Evolutionary conservation across 2,113 vertebrate genomes (phyloP).

Genomic region (Lichenostomus cassidix): DNA sequence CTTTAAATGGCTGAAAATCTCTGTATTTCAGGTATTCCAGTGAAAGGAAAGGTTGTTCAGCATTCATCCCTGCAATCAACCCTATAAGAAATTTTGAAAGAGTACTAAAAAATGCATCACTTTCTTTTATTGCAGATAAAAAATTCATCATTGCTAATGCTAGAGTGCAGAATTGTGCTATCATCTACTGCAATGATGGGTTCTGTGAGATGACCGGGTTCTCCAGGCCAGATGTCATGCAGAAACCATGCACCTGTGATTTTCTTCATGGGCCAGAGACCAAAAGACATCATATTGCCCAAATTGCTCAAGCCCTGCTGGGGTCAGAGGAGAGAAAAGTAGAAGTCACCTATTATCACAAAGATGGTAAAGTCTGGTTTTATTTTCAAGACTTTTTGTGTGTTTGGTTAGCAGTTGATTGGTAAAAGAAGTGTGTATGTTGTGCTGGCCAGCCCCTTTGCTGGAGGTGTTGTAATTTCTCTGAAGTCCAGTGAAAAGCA

Average conservation of each 20-base stretch:
- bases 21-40: neutral
- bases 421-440: neutral
- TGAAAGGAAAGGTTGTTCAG: conserved; percentile 36
- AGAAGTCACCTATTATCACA: conserved; percentile 96
- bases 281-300: conserved; percentile 87
- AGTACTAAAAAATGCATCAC: conserved; percentile 63
- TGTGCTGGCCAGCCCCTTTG: neutral
- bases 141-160: conserved; percentile 99
- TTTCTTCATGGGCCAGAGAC: conserved; percentile 95
- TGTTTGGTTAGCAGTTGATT: neutral
- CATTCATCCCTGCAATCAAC: neutral
- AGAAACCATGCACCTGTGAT: conserved; percentile 96
- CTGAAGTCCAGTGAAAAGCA: neutral
- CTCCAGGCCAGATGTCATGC: conserved; percentile 98
- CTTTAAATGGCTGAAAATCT: neutral
- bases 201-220: conserved; percentile 99
- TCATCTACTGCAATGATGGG: conserved; percentile 98
- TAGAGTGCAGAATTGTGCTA: conserved; percentile 96
- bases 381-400: conserved; percentile 9
- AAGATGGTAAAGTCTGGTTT: conserved; percentile 87
- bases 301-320: conserved; percentile 90
- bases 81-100: conserved; percentile 44
- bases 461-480: neutral
- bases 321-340: conserved; percentile 97
- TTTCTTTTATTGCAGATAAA: conserved; percentile 85